phyloP scores from a whole-genome alignment of 2,888 invertebrate genomes.

The Pharmacophagus antenor region DNA sequence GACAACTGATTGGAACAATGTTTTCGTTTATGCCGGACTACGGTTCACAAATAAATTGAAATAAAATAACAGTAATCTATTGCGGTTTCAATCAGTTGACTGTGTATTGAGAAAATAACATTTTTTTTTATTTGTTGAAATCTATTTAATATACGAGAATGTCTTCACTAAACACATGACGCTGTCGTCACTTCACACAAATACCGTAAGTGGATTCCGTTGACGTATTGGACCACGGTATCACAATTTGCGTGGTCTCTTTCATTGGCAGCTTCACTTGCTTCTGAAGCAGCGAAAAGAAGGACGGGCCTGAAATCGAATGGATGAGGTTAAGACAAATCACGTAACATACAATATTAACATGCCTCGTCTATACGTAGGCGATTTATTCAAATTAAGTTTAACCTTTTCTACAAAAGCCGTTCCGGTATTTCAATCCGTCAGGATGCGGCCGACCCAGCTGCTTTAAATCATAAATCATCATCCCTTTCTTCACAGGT shows the following conservation, averaged over 20 bases:
- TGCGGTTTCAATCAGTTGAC: too few relatives aligned
- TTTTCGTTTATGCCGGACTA: too few relatives aligned
- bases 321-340: not conserved
- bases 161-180: too few relatives aligned
- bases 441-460: not conserved
- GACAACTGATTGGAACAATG: too few relatives aligned
- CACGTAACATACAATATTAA: too few relatives aligned
- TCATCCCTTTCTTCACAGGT: conserved; percentile 9
- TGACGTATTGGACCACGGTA: not conserved
- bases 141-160: not conserved
- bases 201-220: not conserved
- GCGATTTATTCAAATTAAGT: too few relatives aligned
- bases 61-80: too few relatives aligned
- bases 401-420: conserved; percentile 8
- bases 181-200: too few relatives aligned
- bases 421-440: not conserved
- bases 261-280: not conserved
- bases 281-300: conserved; percentile 9
- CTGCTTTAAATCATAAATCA: conserved; percentile 24
- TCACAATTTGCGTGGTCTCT: not conserved
- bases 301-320: not conserved
- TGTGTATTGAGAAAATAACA: too few relatives aligned
- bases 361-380: too few relatives aligned
- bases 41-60: too few relatives aligned
- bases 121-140: not conserved